Percentiles rank a stretch among this genome's conserved stretches.
Conservation (phyloP, 2,797 vertebrate species). For the Acanthornis magna region DNA sequence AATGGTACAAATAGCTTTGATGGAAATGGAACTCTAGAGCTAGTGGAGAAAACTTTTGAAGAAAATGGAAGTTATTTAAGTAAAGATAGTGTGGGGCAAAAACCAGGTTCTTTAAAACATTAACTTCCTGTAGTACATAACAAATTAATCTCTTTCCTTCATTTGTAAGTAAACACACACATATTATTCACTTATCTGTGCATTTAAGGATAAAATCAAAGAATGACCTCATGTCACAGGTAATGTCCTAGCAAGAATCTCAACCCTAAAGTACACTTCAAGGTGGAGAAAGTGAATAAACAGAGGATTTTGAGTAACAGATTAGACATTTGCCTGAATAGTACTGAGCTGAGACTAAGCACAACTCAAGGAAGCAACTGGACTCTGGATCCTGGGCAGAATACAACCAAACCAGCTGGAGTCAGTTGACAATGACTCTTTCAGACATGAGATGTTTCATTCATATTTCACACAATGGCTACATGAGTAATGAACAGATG, state of each 20-base stretch:
- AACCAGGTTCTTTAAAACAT: neutral
- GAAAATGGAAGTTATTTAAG: slow-evolving; percentile 4
- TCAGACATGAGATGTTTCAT: slow-evolving; percentile 58
- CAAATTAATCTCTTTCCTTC: neutral
- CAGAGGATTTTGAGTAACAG: neutral
- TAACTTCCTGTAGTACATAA: neutral
- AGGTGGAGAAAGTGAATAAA: neutral
- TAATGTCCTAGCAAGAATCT: neutral
- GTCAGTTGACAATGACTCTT: slow-evolving; percentile 45
- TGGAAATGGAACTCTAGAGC: neutral
- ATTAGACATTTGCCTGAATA: neutral
- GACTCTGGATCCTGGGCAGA: neutral
- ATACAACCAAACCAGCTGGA: slow-evolving; percentile 6
- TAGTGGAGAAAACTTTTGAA: neutral
- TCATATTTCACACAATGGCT: slow-evolving; percentile 61
- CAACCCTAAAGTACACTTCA: neutral
- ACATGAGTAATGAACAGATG: slow-evolving; percentile 68
- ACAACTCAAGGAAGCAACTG: slow-evolving; percentile 14
- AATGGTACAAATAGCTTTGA: neutral
- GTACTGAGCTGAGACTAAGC: neutral
- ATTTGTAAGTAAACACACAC: neutral
- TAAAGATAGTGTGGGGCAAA: neutral
- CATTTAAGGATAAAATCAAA: neutral
- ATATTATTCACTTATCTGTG: neutral
- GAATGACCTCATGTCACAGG: neutral